phyloP scores from a whole-genome alignment of 2,113 vertebrate genomes.

The Dasyprocta punctata region DNA sequence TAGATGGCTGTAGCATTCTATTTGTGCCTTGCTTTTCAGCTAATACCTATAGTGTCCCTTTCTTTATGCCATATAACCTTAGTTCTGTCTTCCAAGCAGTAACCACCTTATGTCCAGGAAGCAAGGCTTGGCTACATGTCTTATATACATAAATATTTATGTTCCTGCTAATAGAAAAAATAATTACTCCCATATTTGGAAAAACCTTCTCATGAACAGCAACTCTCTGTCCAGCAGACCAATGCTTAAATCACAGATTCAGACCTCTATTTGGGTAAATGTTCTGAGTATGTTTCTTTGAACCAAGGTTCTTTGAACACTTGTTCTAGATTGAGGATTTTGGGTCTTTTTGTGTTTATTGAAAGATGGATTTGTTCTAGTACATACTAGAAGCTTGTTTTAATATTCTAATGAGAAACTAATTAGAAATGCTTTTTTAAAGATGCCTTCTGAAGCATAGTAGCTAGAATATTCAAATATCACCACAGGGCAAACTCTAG shows the following conservation, averaged over 20 bases:
- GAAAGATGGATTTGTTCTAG: conserved; percentile 9
- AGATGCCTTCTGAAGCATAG: conserved; percentile 17
- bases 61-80: neutral
- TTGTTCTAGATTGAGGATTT: conserved; percentile 22
- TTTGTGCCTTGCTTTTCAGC: neutral
- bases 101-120: neutral
- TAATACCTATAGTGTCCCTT: neutral
- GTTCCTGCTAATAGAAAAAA: neutral
- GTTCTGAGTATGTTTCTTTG: conserved; percentile 13
- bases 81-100: neutral
- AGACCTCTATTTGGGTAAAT: conserved; percentile 5
- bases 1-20: neutral
- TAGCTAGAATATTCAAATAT: neutral
- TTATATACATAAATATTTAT: neutral
- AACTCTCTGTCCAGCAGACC: neutral
- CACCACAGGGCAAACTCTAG: neutral
- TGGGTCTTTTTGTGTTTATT: conserved; percentile 10
- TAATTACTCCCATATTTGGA: neutral
- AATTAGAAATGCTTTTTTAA: conserved; percentile 38
- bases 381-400: conserved; percentile 43
- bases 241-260: neutral
- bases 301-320: conserved; percentile 14
- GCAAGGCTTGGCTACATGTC: conserved; percentile 15
- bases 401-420: conserved; percentile 28
- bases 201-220: neutral